Conservation (phyloP, 1,140 invertebrate species). For the Procambarus clarkii region DNA sequence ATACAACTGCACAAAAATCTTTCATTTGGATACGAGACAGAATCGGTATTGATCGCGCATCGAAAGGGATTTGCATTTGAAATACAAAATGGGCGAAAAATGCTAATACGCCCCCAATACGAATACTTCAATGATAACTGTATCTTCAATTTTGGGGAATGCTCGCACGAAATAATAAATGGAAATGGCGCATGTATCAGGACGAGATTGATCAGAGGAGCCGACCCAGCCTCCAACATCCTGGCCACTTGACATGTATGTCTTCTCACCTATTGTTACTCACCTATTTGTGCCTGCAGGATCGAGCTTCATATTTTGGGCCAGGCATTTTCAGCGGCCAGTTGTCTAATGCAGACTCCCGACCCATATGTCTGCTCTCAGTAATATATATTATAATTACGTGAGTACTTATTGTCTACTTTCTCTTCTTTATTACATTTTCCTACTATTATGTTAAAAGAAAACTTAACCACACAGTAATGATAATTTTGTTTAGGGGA, state of each 20-base stretch:
- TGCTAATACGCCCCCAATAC: slow-evolving; percentile 66
- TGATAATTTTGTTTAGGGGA: no score
- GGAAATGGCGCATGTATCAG: slow-evolving; percentile 60
- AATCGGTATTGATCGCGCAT: slow-evolving; percentile 57
- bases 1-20: not conserved
- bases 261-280: no score
- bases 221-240: not conserved
- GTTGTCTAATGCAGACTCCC: no score
- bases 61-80: slow-evolving; percentile 67
- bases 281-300: no score
- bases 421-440: no score
- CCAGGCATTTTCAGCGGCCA: no score
- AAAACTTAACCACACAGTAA: no score
- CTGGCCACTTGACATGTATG: not conserved
- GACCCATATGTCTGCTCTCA: no score
- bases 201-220: slow-evolving; percentile 28
- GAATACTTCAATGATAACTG: slow-evolving; percentile 70
- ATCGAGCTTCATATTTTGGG: no score
- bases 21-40: slow-evolving; percentile 62
- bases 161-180: slow-evolving; percentile 65
- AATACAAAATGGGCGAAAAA: slow-evolving; percentile 69
- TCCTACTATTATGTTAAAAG: no score
- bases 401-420: no score
- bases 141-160: slow-evolving; percentile 68
- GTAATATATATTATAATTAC: no score